A percentile compares a stretch with the other conserved stretches of the same genome.
Conservation (phyloP, 2,797 vertebrate genomes). For the Pteronotus mesoamericanus region DNA sequence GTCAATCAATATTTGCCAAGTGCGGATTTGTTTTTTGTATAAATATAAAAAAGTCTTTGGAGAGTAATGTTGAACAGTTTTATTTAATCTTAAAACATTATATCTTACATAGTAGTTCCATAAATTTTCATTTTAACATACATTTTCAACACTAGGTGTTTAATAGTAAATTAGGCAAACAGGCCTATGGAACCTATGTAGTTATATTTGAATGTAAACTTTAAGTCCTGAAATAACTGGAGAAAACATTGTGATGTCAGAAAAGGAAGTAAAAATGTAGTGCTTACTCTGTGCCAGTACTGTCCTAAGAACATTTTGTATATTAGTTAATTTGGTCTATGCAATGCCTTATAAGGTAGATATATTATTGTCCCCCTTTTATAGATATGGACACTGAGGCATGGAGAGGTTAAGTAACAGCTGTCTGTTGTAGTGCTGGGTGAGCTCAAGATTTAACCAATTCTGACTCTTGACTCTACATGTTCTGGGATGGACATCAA, state of each 20-base stretch:
- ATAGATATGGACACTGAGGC: not conserved
- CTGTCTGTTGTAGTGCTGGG: not conserved
- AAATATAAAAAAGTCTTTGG: conserved; percentile 5
- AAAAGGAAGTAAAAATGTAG: not conserved
- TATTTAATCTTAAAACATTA: conserved; percentile 35
- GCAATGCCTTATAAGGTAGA: not conserved
- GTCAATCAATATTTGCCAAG: conserved; percentile 34
- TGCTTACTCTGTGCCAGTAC: not conserved
- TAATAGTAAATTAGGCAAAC: conserved; percentile 44
- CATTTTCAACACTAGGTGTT: not conserved
- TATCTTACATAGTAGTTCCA: conserved; percentile 41
- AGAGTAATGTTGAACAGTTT: not conserved
- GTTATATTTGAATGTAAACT: conserved; percentile 29
- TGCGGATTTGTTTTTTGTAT: not conserved
- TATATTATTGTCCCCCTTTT: not conserved
- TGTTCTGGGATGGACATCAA: not conserved
- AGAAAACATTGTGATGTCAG: not conserved
- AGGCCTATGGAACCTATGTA: not conserved
- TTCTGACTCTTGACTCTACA: not conserved
- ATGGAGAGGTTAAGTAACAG: not conserved
- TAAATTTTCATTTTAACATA: conserved; percentile 47
- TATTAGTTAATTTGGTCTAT: not conserved
- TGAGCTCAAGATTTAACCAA: not conserved
- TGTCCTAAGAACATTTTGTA: not conserved
- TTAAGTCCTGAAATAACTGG: not conserved